Percentiles rank a stretch among this genome's conserved stretches.
These are phyloP conservation scores for Nasua narica DNA, from an alignment of 2,797 vertebrate genomes.

Conservation along the genomic window DNA sequence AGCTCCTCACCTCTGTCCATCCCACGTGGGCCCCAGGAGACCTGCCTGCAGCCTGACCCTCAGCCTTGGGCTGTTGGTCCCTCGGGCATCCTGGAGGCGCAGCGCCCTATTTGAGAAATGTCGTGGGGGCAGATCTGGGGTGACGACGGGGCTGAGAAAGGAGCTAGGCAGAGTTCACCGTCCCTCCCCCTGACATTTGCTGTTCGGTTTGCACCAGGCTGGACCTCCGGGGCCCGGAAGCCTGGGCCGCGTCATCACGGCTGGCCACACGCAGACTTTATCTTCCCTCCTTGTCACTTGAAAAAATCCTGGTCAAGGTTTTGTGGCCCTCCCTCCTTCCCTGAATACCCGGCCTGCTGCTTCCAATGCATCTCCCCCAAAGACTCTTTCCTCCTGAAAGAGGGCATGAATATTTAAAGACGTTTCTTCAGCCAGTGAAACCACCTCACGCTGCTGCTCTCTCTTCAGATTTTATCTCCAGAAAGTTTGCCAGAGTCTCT, in stretches of 20 bases:
- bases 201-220: not conserved
- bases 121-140: not conserved
- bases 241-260: not conserved
- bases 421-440: conserved; percentile 30
- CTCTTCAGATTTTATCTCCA: conserved; percentile 23
- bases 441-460: not conserved
- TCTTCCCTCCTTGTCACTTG: not conserved
- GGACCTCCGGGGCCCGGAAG: not conserved
- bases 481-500: conserved; percentile 58
- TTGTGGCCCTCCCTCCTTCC: not conserved
- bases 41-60: not conserved
- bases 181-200: accelerated
- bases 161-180: too few relatives aligned
- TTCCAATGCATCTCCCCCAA: not conserved
- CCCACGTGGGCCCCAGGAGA: too few relatives aligned
- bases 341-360: not conserved
- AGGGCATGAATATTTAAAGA: conserved; percentile 68
- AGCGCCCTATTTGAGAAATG: not conserved
- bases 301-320: not conserved
- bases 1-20: too few relatives aligned
- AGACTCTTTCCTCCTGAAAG: not conserved
- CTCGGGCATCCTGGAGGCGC: not conserved
- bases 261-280: not conserved
- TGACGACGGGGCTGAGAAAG: not conserved
- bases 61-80: not conserved